phyloP scores from a whole-genome alignment of 2,888 invertebrate genomes.

The Synergus laeviventris region DNA sequence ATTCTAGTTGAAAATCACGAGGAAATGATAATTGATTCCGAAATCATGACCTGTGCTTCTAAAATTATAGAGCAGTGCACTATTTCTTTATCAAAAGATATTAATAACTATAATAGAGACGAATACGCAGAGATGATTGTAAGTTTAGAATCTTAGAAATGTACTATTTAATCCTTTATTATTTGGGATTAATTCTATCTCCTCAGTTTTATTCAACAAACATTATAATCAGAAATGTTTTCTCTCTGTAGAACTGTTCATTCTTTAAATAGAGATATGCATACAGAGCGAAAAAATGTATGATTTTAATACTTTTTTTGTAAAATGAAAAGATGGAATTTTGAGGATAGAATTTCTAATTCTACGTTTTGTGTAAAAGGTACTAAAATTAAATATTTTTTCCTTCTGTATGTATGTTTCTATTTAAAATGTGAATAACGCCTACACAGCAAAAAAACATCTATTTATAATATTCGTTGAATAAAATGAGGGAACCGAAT shows the following conservation, averaged over 20 bases:
- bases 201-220: too few species aligned
- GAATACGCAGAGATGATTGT: slow-evolving; percentile 69
- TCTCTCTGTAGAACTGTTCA: slow-evolving; percentile 29
- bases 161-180: too few species aligned
- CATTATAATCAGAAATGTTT: too few species aligned
- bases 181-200: too few species aligned
- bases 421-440: too few species aligned
- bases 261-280: not conserved
- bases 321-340: slow-evolving; percentile 2
- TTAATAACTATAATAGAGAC: slow-evolving; percentile 59
- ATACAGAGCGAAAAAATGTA: slow-evolving; percentile 25
- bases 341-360: too few species aligned
- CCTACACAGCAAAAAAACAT: too few species aligned
- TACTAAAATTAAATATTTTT: too few species aligned
- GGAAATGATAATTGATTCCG: slow-evolving; percentile 70
- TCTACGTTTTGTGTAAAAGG: too few species aligned
- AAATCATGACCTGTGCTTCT: slow-evolving; percentile 67
- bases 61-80: slow-evolving; percentile 65
- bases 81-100: slow-evolving; percentile 58
- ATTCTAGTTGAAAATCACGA: slow-evolving; percentile 63
- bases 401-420: too few species aligned
- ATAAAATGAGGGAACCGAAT: too few species aligned
- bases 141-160: slow-evolving; percentile 42
- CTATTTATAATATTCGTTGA: too few species aligned
- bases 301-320: not conserved